Conservation (phyloP, 2,113 vertebrate genomes). For the Recurvirostra avosetta region DNA sequence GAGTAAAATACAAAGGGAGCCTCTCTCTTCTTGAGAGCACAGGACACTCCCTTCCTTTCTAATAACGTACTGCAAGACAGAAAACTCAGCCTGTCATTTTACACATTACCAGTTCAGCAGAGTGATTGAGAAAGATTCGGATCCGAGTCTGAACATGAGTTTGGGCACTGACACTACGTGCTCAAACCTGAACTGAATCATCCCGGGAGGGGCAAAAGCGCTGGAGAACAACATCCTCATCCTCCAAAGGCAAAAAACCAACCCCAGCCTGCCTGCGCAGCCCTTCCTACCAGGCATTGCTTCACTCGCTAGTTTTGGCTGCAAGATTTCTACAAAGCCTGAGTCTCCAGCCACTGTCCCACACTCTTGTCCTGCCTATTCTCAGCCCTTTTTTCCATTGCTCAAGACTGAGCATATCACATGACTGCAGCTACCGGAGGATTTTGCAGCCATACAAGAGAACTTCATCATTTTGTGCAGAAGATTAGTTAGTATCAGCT, state of each 20-base stretch:
- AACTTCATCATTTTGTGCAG: not conserved
- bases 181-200: constrained; percentile 6
- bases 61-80: not conserved
- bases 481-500: not conserved
- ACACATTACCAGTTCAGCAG: not conserved
- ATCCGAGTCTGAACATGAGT: not conserved
- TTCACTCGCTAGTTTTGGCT: not conserved
- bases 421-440: not conserved
- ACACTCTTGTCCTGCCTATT: not conserved
- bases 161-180: not conserved
- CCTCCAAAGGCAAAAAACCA: not conserved
- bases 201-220: not conserved
- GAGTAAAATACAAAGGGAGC: not conserved
- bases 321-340: not conserved
- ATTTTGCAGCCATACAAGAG: not conserved
- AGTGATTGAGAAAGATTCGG: not conserved
- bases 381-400: not conserved
- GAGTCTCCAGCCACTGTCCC: not conserved
- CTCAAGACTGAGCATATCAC: not conserved
- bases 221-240: not conserved
- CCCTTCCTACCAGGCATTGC: not conserved
- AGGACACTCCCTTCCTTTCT: not conserved
- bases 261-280: not conserved
- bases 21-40: not conserved
- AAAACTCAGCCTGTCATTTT: not conserved